Evolutionary conservation across 2,797 vertebrate species (phyloP).

Genomic region (Ptychadena robeensis): DNA sequence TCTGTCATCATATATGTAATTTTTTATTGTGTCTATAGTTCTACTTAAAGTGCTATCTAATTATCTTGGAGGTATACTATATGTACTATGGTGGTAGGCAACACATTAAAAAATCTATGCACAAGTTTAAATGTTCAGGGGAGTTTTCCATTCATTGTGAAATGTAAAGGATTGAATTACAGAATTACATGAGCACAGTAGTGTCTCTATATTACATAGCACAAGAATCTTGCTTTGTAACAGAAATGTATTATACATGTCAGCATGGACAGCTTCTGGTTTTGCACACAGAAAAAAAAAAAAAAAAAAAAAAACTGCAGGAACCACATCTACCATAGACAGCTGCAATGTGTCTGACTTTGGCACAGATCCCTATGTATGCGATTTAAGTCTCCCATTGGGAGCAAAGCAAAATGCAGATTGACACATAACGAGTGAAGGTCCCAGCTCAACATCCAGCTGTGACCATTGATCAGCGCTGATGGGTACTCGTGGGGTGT

Average conservation of each 20-base stretch:
- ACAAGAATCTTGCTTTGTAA: constrained; percentile 48
- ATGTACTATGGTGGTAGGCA: not conserved
- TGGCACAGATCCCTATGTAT: constrained; percentile 52
- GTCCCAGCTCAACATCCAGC: constrained; percentile 45
- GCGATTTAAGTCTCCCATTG: constrained; percentile 57
- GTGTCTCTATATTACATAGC: constrained; percentile 26
- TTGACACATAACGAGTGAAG: constrained; percentile 53
- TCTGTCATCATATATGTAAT: too few relatives aligned
- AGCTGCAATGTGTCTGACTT: constrained; percentile 56
- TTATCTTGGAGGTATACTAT: not conserved
- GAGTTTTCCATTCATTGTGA: not conserved
- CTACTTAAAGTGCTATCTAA: not conserved
- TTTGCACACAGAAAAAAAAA: not conserved
- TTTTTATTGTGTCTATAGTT: too few relatives aligned
- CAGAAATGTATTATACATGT: constrained; percentile 47
- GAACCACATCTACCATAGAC: constrained; percentile 26
- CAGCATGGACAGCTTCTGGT: constrained; percentile 18
- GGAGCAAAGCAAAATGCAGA: constrained; percentile 50
- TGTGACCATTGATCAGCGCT: constrained; percentile 57
- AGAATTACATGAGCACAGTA: constrained; percentile 16
- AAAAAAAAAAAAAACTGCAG: constrained; percentile 7
- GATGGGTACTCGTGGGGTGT: constrained; percentile 54
- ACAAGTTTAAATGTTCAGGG: too few relatives aligned
- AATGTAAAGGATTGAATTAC: constrained; percentile 19
- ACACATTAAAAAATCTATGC: not conserved